Evolutionary conservation across 2,888 invertebrate genomes (phyloP).

Genomic region (Stenoptilia bipunctidactyla): DNA sequence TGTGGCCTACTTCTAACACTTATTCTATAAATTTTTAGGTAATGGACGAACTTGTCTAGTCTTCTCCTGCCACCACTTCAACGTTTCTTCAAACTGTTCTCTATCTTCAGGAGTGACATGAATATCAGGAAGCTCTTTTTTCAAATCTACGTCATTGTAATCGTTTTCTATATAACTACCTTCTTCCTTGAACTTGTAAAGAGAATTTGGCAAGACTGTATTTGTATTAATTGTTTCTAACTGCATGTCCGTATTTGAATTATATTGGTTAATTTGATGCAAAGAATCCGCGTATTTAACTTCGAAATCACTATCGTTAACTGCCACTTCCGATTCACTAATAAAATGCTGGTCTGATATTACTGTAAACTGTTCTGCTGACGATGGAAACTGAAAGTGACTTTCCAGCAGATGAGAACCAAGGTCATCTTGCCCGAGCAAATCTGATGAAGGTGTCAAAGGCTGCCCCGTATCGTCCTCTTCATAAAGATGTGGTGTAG

Average conservation of each 20-base stretch:
- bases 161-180: conserved; percentile 49
- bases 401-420: conserved; percentile 58
- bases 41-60: conserved; percentile 42
- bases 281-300: conserved; percentile 60
- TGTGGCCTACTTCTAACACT: conserved; percentile 7
- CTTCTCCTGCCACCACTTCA: conserved; percentile 68
- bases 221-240: conserved; percentile 40
- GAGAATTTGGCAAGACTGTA: conserved; percentile 35
- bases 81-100: conserved; percentile 60
- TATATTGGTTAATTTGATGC: conserved; percentile 36
- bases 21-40: conserved; percentile 24
- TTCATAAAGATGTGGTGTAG: conserved; percentile 69
- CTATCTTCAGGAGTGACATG: conserved; percentile 61
- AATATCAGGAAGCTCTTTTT: conserved; percentile 58
- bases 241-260: conserved; percentile 29
- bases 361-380: conserved; percentile 64
- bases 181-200: conserved; percentile 47
- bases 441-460: conserved; percentile 60
- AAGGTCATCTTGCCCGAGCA: conserved; percentile 61
- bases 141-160: conserved; percentile 57
- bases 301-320: conserved; percentile 51
- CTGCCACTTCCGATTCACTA: conserved; percentile 49
- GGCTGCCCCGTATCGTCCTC: conserved; percentile 73
- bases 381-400: conserved; percentile 61
- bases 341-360: conserved; percentile 55